These are phyloP conservation scores for Phasianus colchicus DNA, from an alignment of 2,113 vertebrate genomes.

Conservation along the genomic window DNA sequence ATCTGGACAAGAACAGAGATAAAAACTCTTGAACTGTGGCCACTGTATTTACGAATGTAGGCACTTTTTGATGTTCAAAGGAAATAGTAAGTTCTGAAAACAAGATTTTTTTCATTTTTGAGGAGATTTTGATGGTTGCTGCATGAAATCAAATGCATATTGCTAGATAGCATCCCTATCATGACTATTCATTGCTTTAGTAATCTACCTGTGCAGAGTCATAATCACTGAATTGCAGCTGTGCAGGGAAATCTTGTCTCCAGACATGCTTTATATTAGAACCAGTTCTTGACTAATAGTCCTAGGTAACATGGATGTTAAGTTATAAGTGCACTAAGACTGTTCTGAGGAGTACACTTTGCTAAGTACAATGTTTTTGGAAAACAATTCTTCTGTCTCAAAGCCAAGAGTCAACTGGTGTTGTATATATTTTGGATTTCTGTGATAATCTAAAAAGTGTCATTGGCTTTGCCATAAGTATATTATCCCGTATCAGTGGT, in stretches of 20 bases:
- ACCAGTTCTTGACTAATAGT: background rate
- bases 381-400: background rate
- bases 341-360: background rate
- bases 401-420: background rate
- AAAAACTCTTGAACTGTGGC: background rate
- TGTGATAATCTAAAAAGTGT: background rate
- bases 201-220: background rate
- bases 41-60: background rate
- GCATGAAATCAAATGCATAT: background rate
- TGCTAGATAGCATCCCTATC: background rate
- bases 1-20: background rate
- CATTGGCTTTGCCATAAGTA: background rate
- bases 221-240: background rate
- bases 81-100: background rate
- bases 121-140: background rate
- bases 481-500: background rate
- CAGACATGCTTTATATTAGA: rapidly evolving
- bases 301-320: background rate
- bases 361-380: background rate
- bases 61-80: background rate
- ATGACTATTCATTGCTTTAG: background rate
- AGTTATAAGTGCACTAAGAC: background rate
- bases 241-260: background rate
- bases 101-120: background rate
- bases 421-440: background rate